phyloP scores from a whole-genome alignment of 2,888 invertebrate genomes.

The Leucoma salicis region DNA sequence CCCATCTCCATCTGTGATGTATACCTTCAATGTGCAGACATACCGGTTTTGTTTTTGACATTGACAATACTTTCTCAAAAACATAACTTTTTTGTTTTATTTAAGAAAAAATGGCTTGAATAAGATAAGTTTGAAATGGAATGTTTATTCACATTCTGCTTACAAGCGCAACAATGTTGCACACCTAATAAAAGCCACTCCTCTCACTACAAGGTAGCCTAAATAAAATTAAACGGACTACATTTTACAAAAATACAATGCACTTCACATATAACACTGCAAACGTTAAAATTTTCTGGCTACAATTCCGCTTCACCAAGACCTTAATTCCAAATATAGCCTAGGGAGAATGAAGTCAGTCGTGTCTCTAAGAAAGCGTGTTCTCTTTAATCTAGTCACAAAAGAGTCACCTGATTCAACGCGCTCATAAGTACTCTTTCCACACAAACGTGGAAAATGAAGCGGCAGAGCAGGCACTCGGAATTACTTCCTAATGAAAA shows the following conservation, averaged over 20 bases:
- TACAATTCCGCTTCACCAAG: constrained; percentile 44
- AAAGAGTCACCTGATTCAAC: constrained; percentile 80
- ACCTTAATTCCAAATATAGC: constrained; percentile 72
- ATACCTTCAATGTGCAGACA: no score
- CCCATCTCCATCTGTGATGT: no score
- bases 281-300: constrained; percentile 26
- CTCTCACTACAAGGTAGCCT: not conserved
- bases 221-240: constrained; percentile 1
- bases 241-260: constrained; percentile 15
- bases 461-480: constrained; percentile 77
- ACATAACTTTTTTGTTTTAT: no score
- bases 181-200: no score
- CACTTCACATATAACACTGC: constrained; percentile 19
- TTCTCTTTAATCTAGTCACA: constrained; percentile 80
- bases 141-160: no score
- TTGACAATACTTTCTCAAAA: no score
- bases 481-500: constrained; percentile 82
- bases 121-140: no score
- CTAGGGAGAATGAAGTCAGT: constrained; percentile 50
- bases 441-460: constrained; percentile 76
- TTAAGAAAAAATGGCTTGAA: no score
- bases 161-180: no score
- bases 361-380: constrained; percentile 65
- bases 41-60: no score
- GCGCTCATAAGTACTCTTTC: constrained; percentile 66